A percentile compares a stretch with the other conserved stretches of the same genome.
Conservation (phyloP, 2,888 invertebrate species). For the Hyposoter didymator region DNA sequence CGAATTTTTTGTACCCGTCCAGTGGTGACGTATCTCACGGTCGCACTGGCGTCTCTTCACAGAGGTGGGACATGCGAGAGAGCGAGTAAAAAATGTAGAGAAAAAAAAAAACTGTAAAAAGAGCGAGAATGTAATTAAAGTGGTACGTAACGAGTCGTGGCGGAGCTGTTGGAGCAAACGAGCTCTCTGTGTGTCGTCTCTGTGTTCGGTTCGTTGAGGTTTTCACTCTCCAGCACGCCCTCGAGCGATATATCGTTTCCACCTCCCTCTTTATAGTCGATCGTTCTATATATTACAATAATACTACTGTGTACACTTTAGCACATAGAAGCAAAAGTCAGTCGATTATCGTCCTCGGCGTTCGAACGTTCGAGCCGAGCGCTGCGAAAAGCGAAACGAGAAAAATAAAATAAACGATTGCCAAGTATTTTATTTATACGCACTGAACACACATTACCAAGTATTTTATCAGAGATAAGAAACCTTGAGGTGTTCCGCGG, state of each 20-base stretch:
- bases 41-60: slow-evolving; percentile 11
- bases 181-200: slow-evolving; percentile 30
- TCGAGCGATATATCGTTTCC: slow-evolving; percentile 12
- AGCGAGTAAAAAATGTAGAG: neutral
- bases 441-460: slow-evolving; percentile 1
- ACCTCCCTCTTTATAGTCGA: slow-evolving; percentile 6
- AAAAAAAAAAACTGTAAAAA: slow-evolving; percentile 2
- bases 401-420: slow-evolving; percentile 16
- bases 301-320: slow-evolving; percentile 26
- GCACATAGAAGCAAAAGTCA: slow-evolving; percentile 35
- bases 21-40: neutral
- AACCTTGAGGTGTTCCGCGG: slow-evolving; percentile 16
- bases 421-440: slow-evolving; percentile 18
- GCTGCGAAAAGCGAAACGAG: neutral
- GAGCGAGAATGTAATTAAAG: slow-evolving; percentile 58
- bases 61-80: slow-evolving; percentile 16
- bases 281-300: slow-evolving; percentile 9
- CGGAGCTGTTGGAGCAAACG: slow-evolving; percentile 45
- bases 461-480: slow-evolving; percentile 55
- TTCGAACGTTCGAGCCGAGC: slow-evolving; percentile 40
- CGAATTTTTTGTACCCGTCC: neutral
- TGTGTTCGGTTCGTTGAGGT: slow-evolving; percentile 27
- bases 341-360: slow-evolving; percentile 61
- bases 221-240: slow-evolving; percentile 34
- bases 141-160: slow-evolving; percentile 57